Evolutionary conservation across 1,140 invertebrate genomes (phyloP), one percentile per base, ranked within the genome.

Genomic region (Coenobita brevimanus): DNA sequence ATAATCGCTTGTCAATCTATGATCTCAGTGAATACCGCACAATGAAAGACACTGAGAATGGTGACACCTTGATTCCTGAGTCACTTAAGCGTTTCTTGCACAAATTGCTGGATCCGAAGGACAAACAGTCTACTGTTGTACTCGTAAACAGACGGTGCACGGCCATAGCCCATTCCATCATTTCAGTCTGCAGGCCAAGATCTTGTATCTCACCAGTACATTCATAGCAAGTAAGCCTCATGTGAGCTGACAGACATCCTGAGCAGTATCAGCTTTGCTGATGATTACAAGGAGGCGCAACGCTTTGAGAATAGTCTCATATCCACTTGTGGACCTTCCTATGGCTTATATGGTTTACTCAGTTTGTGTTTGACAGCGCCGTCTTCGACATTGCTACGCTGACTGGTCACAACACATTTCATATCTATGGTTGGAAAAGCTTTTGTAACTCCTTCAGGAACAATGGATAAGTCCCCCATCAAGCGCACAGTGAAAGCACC

Each of bases 11-110:
- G 76, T 79, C 43, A 79, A 36, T 79, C 3, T 79, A 79, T 79
- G 76, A 79, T 79, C 76, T 79, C 76, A 79, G 76, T 79, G 76
- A 81, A 41, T 81, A 64, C 38, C 57, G 17, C 0, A 64, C 54
- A 21, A 1, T 81, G 79, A 33, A 43, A 64, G 79, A 43, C 3
- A 62, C 33, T 13, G 79, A 81, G 62, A 81, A 81, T 64, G 15
- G 60, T 13, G 3, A 3, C 21, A 21, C 79, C 30, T 6, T 62
- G 36, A 81, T 81, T 21, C 79, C 36, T 81, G 54, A 27, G 50
- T 81, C 54, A 62, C 36, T 81, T 24, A 81, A 81, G 30, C 21
- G 1, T 30, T 64, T 81, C 41, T 27, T 81, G 79, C 57, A 64
- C 60, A 64, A 36, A 3, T 64, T 62, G 17, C 4, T 81, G 57